phyloP scores from a whole-genome alignment of 2,113 vertebrate species.

The Cynoglossus semilaevis region DNA sequence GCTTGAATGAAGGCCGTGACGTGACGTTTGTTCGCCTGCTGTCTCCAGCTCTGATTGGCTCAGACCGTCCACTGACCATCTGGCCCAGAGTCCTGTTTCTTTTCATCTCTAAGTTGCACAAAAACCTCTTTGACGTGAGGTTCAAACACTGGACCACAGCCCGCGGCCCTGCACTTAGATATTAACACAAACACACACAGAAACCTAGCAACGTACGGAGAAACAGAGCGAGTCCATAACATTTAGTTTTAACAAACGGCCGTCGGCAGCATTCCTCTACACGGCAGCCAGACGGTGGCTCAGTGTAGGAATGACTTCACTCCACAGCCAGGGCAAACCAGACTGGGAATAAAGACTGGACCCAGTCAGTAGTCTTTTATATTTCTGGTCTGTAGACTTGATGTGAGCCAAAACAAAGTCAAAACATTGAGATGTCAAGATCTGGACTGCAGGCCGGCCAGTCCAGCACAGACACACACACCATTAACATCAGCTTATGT shows the following conservation, averaged over 20 bases:
- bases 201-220: slow-evolving; percentile 66
- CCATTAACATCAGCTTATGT: too few relatives aligned
- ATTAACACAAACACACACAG: slow-evolving; percentile 57
- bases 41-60: slow-evolving; percentile 48
- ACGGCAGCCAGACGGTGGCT: slow-evolving; percentile 42
- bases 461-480: too few relatives aligned
- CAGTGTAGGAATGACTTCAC: slow-evolving; percentile 41
- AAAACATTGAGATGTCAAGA: too few relatives aligned
- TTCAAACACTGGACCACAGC: slow-evolving; percentile 43
- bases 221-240: slow-evolving; percentile 44
- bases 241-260: slow-evolving; percentile 36
- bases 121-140: slow-evolving; percentile 48
- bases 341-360: neutral
- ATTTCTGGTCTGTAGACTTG: too few relatives aligned
- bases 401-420: too few relatives aligned
- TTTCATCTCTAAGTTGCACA: slow-evolving; percentile 59
- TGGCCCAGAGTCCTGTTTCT: slow-evolving; percentile 56
- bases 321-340: slow-evolving; percentile 32
- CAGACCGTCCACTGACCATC: slow-evolving; percentile 55
- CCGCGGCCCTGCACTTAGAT: slow-evolving; percentile 49
- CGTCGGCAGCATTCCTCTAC: slow-evolving; percentile 13
- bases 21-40: slow-evolving; percentile 22
- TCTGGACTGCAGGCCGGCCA: too few relatives aligned
- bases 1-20: slow-evolving; percentile 33
- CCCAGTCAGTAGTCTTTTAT: too few relatives aligned